These are phyloP conservation scores for Anorthoa munda DNA, from an alignment of 2,888 invertebrate genomes.

Conservation along the genomic window DNA sequence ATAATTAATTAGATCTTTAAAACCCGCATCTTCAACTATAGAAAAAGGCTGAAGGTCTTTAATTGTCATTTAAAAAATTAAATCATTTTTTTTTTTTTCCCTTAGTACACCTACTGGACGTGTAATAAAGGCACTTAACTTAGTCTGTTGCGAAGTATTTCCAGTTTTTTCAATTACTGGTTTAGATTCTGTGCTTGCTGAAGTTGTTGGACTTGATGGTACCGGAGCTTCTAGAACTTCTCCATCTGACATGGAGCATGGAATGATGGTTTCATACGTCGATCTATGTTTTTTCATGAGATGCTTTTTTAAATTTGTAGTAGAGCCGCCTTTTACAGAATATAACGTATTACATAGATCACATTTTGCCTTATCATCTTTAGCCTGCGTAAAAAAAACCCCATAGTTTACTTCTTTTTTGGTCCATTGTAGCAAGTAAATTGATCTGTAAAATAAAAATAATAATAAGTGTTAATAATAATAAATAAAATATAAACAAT, in stretches of 20 bases:
- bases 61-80: background rate
- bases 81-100: background rate
- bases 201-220: background rate
- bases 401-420: background rate
- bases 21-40: background rate
- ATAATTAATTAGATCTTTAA: background rate
- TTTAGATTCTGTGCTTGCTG: background rate
- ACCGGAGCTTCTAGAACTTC: background rate
- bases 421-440: background rate
- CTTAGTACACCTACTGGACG: background rate
- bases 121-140: background rate
- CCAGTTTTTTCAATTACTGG: background rate
- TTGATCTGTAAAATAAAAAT: background rate
- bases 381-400: background rate
- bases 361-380: background rate
- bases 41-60: conserved; percentile 1
- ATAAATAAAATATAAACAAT: background rate
- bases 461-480: too few relatives aligned
- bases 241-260: background rate
- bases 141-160: background rate
- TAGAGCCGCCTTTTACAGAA: background rate
- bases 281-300: background rate
- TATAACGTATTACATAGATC: background rate
- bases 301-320: background rate
- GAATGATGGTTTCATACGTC: background rate